phyloP scores from a whole-genome alignment of 1,140 invertebrate genomes.

The Ostrea edulis region DNA sequence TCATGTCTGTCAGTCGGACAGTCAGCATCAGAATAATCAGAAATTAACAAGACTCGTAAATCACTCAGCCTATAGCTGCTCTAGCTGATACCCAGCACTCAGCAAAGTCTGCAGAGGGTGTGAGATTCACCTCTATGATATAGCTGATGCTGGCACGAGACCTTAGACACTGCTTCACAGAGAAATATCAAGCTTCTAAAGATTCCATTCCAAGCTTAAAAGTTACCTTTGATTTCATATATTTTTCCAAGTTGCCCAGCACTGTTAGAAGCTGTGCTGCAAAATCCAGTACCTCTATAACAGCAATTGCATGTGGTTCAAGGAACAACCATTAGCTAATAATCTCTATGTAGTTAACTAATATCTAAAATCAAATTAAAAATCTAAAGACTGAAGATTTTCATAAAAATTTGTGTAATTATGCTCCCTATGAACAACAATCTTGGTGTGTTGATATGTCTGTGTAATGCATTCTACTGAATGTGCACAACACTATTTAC shows the following conservation, averaged over 20 bases:
- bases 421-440: too few species aligned
- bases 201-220: background rate
- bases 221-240: background rate
- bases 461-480: background rate
- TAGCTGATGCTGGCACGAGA: conserved; percentile 26
- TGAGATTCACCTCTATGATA: conserved; percentile 6
- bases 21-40: conserved; percentile 12
- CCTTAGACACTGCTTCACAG: background rate
- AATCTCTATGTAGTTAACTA: too few species aligned
- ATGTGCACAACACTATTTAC: background rate
- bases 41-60: conserved; percentile 35
- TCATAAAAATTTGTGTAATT: too few species aligned
- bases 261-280: too few species aligned
- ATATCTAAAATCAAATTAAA: too few species aligned
- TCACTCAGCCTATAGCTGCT: conserved; percentile 8
- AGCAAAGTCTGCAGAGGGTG: background rate
- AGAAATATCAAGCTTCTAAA: background rate
- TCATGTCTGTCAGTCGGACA: conserved; percentile 17
- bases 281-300: too few species aligned
- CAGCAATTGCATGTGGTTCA: too few species aligned
- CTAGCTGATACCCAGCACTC: background rate
- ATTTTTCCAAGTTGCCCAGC: too few species aligned
- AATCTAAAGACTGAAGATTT: too few species aligned
- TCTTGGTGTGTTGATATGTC: too few species aligned
- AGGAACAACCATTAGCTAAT: too few species aligned